phyloP scores from a whole-genome alignment of 2,797 vertebrate genomes.

The Myotis vivesi region DNA sequence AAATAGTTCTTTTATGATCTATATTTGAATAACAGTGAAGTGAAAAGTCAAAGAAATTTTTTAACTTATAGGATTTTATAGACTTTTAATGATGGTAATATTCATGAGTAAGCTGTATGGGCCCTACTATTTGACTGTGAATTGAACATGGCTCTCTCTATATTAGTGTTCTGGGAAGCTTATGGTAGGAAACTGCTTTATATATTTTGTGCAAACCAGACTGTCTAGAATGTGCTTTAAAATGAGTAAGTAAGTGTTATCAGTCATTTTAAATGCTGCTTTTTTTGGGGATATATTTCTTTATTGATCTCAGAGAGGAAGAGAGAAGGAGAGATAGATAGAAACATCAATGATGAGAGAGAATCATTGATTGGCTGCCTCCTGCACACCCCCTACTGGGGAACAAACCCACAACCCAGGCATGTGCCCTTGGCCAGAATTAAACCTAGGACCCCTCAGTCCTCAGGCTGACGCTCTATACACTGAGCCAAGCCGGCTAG shows the following conservation, averaged over 20 bases:
- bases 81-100: not conserved
- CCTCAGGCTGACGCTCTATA: too few species aligned
- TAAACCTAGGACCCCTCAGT: too few species aligned
- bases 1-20: conserved; percentile 11
- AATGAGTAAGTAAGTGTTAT: not conserved
- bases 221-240: not conserved
- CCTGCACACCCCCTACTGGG: too few species aligned
- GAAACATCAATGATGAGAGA: too few species aligned
- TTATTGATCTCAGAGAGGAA: too few species aligned
- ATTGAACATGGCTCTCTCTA: not conserved
- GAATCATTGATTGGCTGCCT: too few species aligned
- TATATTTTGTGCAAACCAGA: not conserved
- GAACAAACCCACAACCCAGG: too few species aligned
- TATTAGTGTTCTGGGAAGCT: not conserved
- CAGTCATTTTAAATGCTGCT: not conserved
- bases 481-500: too few species aligned
- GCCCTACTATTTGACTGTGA: not conserved
- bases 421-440: too few species aligned
- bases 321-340: too few species aligned
- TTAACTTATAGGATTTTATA: not conserved
- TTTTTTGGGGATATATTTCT: too few species aligned
- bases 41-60: not conserved
- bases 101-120: not conserved
- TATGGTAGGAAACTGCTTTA: not conserved
- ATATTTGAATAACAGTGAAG: not conserved